phyloP scores from a whole-genome alignment of 1,140 invertebrate genomes.

The Venustaconcha ellipsiformis region DNA sequence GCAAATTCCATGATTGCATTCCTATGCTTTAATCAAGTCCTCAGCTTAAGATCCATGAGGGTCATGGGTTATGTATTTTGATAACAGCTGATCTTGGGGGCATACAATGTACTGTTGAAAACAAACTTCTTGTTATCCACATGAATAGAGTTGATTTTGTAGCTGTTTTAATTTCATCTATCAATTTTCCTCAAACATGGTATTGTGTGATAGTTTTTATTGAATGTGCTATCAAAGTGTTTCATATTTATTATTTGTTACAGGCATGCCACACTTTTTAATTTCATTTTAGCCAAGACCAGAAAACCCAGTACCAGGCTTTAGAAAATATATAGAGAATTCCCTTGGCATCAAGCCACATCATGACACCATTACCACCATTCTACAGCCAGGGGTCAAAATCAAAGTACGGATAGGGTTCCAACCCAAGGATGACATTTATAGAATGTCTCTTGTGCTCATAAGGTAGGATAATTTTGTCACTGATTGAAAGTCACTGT shows the following conservation, averaged over 20 bases:
- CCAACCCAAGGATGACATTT: slow-evolving; percentile 70
- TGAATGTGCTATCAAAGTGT: slow-evolving; percentile 12
- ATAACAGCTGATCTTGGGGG: too few species aligned
- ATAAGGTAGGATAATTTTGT: slow-evolving; percentile 64
- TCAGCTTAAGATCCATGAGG: too few species aligned
- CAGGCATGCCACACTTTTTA: not conserved
- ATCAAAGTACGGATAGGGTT: slow-evolving; percentile 72
- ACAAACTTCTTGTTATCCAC: too few species aligned
- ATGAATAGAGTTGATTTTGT: too few species aligned
- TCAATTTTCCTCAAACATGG: too few species aligned
- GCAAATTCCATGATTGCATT: too few species aligned
- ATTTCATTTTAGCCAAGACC: slow-evolving; percentile 31
- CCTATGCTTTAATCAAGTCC: too few species aligned
- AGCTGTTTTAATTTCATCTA: too few species aligned
- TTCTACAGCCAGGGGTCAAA: slow-evolving; percentile 71
- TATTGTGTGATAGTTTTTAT: not conserved
- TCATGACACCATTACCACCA: slow-evolving; percentile 69
- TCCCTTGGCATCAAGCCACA: slow-evolving; percentile 68
- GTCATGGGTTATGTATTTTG: too few species aligned
- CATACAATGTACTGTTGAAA: too few species aligned
- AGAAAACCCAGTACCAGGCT: slow-evolving; percentile 65
- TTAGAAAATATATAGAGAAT: slow-evolving; percentile 69
- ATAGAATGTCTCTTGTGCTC: slow-evolving; percentile 71
- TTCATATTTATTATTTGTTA: slow-evolving; percentile 9
- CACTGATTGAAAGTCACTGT: too few species aligned